A percentile compares a stretch with the other conserved stretches of the same genome.
phyloP scores from a whole-genome alignment of 2,797 vertebrate genomes.

The Anguilla marmorata region DNA sequence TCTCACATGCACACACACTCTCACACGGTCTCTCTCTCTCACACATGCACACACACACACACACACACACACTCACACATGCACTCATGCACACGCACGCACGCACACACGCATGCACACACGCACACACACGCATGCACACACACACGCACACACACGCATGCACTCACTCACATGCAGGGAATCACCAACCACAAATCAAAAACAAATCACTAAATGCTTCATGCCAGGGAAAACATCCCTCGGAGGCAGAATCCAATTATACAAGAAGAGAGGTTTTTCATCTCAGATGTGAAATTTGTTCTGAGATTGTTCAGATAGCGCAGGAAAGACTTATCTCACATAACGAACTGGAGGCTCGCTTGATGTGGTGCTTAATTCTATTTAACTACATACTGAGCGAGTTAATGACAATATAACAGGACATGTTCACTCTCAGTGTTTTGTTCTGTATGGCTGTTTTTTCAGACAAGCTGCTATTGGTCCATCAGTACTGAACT shows the following conservation, averaged over 20 bases:
- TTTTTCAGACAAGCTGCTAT: not conserved
- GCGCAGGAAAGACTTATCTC: not conserved
- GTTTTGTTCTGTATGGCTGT: not conserved
- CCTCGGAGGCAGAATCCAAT: slow-evolving; percentile 4
- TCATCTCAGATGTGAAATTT: slow-evolving; percentile 4
- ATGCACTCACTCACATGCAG: not conserved
- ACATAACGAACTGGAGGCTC: not conserved
- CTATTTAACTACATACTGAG: not conserved
- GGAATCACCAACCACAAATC: slow-evolving; percentile 4
- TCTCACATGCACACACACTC: not conserved
- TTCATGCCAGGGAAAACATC: not conserved
- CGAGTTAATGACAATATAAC: not conserved
- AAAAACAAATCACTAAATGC: slow-evolving; percentile 9
- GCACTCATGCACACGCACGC: too few species aligned
- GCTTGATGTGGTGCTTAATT: not conserved
- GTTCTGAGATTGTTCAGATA: slow-evolving; percentile 5
- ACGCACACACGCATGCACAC: too few species aligned
- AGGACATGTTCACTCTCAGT: not conserved
- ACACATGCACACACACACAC: not conserved
- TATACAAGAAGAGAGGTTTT: not conserved
- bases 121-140: not conserved
- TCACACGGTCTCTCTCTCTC: too few species aligned
- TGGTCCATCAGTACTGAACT: not conserved
- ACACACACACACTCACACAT: not conserved
- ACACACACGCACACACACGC: not conserved